Evolutionary conservation across 2,797 vertebrate species (phyloP).

Genomic region (Paguma larvata): DNA sequence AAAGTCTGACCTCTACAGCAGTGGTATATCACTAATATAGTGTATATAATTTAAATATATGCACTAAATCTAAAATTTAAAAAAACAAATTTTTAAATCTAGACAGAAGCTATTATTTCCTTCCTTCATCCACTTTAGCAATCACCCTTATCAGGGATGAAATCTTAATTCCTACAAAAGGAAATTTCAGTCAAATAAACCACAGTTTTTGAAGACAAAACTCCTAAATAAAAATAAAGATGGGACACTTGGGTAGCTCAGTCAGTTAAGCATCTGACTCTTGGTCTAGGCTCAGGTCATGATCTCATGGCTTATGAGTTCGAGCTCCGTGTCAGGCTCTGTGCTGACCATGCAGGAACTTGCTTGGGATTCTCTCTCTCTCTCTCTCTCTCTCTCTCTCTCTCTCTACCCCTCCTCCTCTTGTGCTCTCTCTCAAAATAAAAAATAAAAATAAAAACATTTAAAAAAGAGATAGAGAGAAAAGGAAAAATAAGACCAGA

Average conservation of each 20-base stretch:
- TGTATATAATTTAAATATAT: not conserved
- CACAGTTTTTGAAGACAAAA: not conserved
- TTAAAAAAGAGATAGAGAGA: not conserved
- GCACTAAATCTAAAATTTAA: not conserved
- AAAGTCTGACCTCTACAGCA: not conserved
- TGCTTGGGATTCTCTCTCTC: too few relatives aligned
- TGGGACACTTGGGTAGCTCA: too few relatives aligned
- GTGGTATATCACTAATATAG: not conserved
- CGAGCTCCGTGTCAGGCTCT: too few relatives aligned
- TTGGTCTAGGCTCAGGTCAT: too few relatives aligned
- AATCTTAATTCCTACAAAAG: conserved; percentile 9
- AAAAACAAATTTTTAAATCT: not conserved
- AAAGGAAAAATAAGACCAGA: not conserved
- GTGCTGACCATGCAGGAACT: too few relatives aligned
- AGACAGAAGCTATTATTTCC: not conserved
- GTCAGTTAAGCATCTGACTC: too few relatives aligned
- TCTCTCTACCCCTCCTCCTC: too few relatives aligned
- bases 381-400: too few relatives aligned
- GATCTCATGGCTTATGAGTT: too few relatives aligned
- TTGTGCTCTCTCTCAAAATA: too few relatives aligned
- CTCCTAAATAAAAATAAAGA: not conserved
- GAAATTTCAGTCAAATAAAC: not conserved
- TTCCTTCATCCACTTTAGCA: not conserved
- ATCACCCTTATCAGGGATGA: not conserved
- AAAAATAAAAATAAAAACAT: too few relatives aligned